Base-by-base conservation (phyloP, 92 coral and sea anemone species). In the Pocillopora grandis region DNA sequence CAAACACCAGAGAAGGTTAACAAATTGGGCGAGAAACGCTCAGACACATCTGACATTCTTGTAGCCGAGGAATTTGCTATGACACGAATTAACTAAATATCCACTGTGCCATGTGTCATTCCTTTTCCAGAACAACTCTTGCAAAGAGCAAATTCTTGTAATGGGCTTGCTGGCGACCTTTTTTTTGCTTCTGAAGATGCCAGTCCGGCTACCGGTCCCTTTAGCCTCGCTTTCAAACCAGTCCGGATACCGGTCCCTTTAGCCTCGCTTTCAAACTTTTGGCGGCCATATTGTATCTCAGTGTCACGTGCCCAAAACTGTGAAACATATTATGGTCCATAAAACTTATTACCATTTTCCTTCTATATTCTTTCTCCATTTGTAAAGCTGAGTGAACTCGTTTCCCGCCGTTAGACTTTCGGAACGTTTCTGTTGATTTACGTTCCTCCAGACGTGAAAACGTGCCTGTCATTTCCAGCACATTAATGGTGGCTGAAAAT, bases 321-420 rank as follows among this genome's bases (percentile, higher is more conserved):
- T 74, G 90, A 91, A 90, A 81, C 90, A 91, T 91, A 93, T 93
- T 93, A 93, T 93, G 97, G 97, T 92, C 81, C 90, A 81, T 42
- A 66, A 71, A 63, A 79, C 74, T 88, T 76, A 93, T 91, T 93
- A 71, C 65, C 93, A 89, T 91, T 87, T 93, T 84, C 93, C 88
- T 90, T 91, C 93, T 84, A 84, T 85, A 83, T 75, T 87, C 87
- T 91, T 86, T 93, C 93, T 88, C 90, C 92, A 90, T 88, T 42
- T 88, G 94, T 91, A 72, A 77, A 74, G 84, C 78, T 58, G 71
- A 82, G 80, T 81, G 94, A 88, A 80, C 85, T 88, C 83, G 88
- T 93, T 91, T 93, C 97, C 97, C 97, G 97, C 97, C 92, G 92
- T 88, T 88, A 78, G 89, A 83, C 86, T 64, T 78, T 71, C 84